Percentiles rank a stretch among this genome's conserved stretches.
Conservation (phyloP, 1,140 invertebrate species). For the Drosophila equinoxialis region DNA sequence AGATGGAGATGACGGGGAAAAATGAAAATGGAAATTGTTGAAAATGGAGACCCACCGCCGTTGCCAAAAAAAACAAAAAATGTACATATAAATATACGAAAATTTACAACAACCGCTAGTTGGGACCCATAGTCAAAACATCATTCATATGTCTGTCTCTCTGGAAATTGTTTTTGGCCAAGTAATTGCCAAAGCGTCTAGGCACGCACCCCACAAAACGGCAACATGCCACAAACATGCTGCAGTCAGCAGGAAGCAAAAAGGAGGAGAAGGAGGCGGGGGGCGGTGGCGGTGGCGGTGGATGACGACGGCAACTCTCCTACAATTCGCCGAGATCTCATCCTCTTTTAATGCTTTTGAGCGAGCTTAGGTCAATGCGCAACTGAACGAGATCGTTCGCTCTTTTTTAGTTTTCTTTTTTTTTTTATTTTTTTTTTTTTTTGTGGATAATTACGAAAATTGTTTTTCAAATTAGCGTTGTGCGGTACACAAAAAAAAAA, state of each 20-base stretch:
- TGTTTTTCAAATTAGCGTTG: constrained; percentile 82
- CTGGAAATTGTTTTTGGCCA: constrained; percentile 74
- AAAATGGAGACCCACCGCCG: constrained; percentile 66
- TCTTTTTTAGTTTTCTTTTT: constrained; percentile 40
- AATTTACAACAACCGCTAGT: constrained; percentile 53
- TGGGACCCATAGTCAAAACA: constrained; percentile 50
- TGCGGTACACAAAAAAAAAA: constrained; percentile 59
- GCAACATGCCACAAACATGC: constrained; percentile 60
- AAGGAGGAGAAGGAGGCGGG: neutral
- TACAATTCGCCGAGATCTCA: constrained; percentile 39
- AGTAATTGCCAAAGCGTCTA: constrained; percentile 79
- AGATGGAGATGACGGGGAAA: constrained; percentile 7
- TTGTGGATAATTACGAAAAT: constrained; percentile 82
- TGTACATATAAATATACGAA: neutral
- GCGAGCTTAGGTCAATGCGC: constrained; percentile 73
- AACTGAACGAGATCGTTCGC: constrained; percentile 77
- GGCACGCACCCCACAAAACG: constrained; percentile 68
- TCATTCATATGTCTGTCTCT: constrained; percentile 79
- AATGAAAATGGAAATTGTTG: constrained; percentile 36
- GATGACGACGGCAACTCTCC: constrained; percentile 3
- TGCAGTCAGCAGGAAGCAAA: constrained; percentile 18
- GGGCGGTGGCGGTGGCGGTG: neutral
- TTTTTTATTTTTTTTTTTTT: constrained; percentile 52
- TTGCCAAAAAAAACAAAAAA: constrained; percentile 16
- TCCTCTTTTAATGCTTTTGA: constrained; percentile 80